Evolutionary conservation across 2,113 vertebrate genomes (phyloP), one percentile per base, ranked within the genome.

Genomic region (Scomber scombrus): DNA sequence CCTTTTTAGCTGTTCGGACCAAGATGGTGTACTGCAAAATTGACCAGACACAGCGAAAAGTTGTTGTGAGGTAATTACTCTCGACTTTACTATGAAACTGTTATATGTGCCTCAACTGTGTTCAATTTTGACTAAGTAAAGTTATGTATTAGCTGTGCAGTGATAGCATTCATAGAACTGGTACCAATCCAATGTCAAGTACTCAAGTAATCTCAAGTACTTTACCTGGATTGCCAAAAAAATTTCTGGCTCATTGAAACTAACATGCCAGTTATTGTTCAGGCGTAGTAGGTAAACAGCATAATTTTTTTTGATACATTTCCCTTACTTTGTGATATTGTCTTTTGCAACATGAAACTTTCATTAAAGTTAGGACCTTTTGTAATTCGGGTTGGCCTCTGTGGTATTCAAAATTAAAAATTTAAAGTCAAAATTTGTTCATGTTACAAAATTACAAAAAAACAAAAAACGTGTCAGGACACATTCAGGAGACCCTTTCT

Each of bases 11-110:
- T 74, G 98, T 99, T 78, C 96, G 97, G 91, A 99, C 97, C 86
- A 99, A 99, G 95, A 99, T 99, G 98, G 97, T 99, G 15, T 98
- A 99, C 93, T 98, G 98, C 96, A 99, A 99, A 96, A 99, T 99
- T 78, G 98, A 99, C 94, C 98, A 99, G 92, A 99, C 97, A 40
- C 98, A 99, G 94, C 95, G 94, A 83, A 99, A 98, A 93, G 98
- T 99, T 84, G 94, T 99, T 86, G 97, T 99, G 93, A 99, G 97
- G 98, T 99, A 95, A 96, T 95, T 77, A 54, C 6, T 15, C 50
- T 9, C 8, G 52, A 15, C 11, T 15, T 26, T 31, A 15, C 6
- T 71, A 40, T 62, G 26, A 54, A 18, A 65, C 26, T 9, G 1
- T 60, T 11, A 49, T 16, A 6, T 11, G 5, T 47, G n/a, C 1